A percentile compares a stretch with the other conserved stretches of the same genome.
Conservation (phyloP, 2,888 invertebrate genomes). For the Eurytoma californica region DNA sequence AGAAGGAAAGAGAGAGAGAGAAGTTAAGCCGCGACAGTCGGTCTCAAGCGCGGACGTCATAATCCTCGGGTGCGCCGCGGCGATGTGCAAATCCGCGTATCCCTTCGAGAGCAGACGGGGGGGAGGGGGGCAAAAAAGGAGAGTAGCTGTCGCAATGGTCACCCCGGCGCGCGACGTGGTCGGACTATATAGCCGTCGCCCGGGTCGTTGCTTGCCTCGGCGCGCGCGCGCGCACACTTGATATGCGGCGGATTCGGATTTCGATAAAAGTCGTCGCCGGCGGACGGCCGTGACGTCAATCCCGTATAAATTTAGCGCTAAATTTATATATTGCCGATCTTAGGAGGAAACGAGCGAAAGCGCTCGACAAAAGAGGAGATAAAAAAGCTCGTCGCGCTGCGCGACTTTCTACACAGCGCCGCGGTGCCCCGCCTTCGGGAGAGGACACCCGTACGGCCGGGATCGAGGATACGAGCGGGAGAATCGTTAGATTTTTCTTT, state of each 20-base stretch:
- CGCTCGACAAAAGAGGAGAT: slow-evolving; percentile 44
- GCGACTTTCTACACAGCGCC: neutral
- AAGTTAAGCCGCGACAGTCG: too few relatives aligned
- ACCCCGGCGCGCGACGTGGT: neutral
- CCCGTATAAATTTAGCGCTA: slow-evolving; percentile 49
- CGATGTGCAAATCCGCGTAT: too few relatives aligned
- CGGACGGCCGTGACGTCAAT: slow-evolving; percentile 47
- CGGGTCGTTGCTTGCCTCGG: neutral
- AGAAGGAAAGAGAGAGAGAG: too few relatives aligned
- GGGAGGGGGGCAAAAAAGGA: too few relatives aligned
- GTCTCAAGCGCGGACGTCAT: too few relatives aligned
- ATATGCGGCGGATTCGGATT: slow-evolving; percentile 47
- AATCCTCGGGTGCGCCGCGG: too few relatives aligned
- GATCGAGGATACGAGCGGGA: neutral
- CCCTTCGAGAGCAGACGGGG: too few relatives aligned
- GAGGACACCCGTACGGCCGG: neutral
- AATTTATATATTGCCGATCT: slow-evolving; percentile 47
- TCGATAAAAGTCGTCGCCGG: slow-evolving; percentile 40
- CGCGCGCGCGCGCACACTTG: slow-evolving; percentile 14
- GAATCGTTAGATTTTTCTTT: neutral
- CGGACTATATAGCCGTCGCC: neutral
- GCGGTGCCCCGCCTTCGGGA: neutral
- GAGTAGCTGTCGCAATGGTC: neutral
- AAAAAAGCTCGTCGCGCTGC: slow-evolving; percentile 25
- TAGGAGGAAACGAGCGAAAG: slow-evolving; percentile 35